Percentiles rank a stretch among this genome's conserved stretches.
Evolutionary conservation across 2,113 vertebrate species (phyloP).

Genomic region (Pipa parva): DNA sequence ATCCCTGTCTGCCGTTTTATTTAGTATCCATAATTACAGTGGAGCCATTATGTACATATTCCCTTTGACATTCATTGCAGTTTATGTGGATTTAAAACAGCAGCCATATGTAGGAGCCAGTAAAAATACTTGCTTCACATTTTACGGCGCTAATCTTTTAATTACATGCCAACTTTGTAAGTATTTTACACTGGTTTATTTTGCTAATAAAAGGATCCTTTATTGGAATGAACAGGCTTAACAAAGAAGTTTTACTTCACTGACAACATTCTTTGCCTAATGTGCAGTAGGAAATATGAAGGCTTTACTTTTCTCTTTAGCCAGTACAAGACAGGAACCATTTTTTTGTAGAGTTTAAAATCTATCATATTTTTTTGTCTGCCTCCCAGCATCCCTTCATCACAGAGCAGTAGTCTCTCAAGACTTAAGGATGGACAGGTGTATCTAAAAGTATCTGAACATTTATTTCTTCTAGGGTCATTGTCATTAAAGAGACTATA

Average conservation of each 20-base stretch:
- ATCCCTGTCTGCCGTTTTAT: neutral
- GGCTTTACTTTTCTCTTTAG: too few species aligned
- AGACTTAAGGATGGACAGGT: too few species aligned
- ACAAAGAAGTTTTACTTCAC: neutral
- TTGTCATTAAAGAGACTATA: too few species aligned
- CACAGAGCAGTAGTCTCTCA: too few species aligned
- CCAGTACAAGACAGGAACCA: too few species aligned
- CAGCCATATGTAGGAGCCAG: neutral
- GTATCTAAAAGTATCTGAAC: too few species aligned
- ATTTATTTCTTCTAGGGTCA: too few species aligned
- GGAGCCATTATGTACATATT: conserved; percentile 2
- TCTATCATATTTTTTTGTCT: too few species aligned
- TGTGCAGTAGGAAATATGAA: neutral
- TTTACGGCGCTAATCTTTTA: conserved; percentile 9
- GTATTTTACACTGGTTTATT: conserved; percentile 28
- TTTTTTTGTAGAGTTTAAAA: too few species aligned
- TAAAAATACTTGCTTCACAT: conserved; percentile 8
- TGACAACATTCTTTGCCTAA: neutral
- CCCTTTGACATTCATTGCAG: conserved; percentile 16
- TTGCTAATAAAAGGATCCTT: conserved; percentile 8
- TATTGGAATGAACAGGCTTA: neutral
- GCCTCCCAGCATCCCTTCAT: too few species aligned
- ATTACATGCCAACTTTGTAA: conserved; percentile 22
- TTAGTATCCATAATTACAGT: neutral
- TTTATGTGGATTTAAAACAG: conserved; percentile 17